Base-by-base conservation (phyloP, 2,888 invertebrate species). In the Cosmia pyralina region DNA sequence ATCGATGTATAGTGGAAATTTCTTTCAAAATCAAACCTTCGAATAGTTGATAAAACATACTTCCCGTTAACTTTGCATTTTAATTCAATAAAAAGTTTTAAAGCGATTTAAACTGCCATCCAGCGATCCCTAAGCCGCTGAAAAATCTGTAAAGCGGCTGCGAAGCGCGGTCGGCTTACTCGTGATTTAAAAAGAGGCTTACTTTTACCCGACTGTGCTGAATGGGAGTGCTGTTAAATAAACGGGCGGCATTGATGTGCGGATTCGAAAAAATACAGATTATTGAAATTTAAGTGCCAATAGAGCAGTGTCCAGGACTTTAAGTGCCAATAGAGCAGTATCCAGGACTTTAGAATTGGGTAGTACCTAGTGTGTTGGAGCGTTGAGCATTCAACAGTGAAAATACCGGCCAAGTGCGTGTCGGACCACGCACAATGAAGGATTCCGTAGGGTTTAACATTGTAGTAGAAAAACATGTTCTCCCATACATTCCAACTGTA, bases 171-270 rank as follows among this genome's bases (percentile, higher is more conserved):
- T 75, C 77, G 79, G 85, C 79, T 87, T 87, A 87, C 79, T 79
- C 77, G 85, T 85, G 82, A 82, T 87, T 86, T 85, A 85, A 86
- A 87, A 86, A 85, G 81, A 76, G 86, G 83, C 85, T 87, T 87
- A 85, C 81, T 75, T 72, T 78, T 63, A 66, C 71, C 81, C 74
- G 60, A 81, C 73, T 78, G 70, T 73, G 67, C 74, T 68, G 79
- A 69, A 82, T 69, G 72, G 52, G 48, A 46, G 64, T 46, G 64
- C 58, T 69, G 72, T 64, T 72, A 60, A 70, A 82, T 78, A 75
- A 57, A 60, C 53, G 28, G 34, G 48, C 46, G 69, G 64, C 64
- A 62, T 50, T 75, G 63, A 68, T 2, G 34, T 19, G 34, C 50
- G 48, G 28, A 19, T 4, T 44, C 22, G 34, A 13, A 19, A 55